Base-by-base conservation (phyloP, 1,140 invertebrate genomes). In the Eciton burchellii region DNA sequence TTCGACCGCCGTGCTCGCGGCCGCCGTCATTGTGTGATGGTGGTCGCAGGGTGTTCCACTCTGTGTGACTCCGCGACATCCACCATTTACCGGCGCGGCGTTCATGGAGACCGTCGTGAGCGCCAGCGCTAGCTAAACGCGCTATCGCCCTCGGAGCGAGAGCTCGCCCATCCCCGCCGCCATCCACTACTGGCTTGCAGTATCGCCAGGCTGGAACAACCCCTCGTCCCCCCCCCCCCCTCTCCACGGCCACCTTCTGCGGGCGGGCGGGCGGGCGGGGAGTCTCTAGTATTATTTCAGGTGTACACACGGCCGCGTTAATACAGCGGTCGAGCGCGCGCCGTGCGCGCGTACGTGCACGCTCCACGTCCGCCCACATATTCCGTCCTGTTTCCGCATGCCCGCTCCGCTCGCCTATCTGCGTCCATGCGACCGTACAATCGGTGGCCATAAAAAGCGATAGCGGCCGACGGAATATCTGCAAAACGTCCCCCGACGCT, bases 251-350 rank as follows among this genome's bases (percentile, higher is more conserved):
- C n/a, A n/a, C n/a, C n/a, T n/a, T n/a, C n/a, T n/a, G n/a, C n/a
- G n/a, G n/a, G n/a, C n/a, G n/a, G n/a, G n/a, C n/a, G n/a, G n/a
- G n/a, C n/a, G n/a, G n/a, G n/a, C n/a, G n/a, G n/a, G n/a, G n/a
- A 54, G 81, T 59, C 72, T 72, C 76, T 85, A 85, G 82, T 90
- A 87, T 90, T 90, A 90, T 90, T 90, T 88, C 83, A 79, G 59
- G 81, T 81, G 82, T 84, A 73, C 6, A 62, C 70, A 83, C 16
- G 24, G n/a, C 19, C 24, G 45, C 43, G 77, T 70, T 81, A 85
- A 79, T 74, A 82, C 63, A 71, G 43, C 21, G 9, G 45, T 47
- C 29, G 74, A 62, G n/a, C 24, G 54, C 24, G 70, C 74, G 54
- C n/a, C 54, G 62, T 54, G 81, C 45, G n/a, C 26, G 6, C 35